Evolutionary conservation across 2,113 vertebrate genomes (phyloP).

Genomic region (Hemicordylus capensis): DNA sequence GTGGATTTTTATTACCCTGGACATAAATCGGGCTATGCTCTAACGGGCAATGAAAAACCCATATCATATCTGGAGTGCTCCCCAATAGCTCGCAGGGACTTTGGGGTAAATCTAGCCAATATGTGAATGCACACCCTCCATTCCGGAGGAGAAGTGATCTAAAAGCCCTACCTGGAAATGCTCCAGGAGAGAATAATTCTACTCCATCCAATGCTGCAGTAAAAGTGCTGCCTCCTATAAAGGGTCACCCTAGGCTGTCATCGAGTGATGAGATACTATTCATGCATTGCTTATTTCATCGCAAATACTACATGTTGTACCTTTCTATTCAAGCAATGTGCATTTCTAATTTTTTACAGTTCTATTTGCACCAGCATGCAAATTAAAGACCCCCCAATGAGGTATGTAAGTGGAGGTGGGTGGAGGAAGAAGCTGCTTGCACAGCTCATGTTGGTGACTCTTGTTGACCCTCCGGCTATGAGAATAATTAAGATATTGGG

Average conservation of each 20-base stretch:
- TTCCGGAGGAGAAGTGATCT: too few relatives aligned
- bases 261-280: neutral
- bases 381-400: conserved; percentile 34
- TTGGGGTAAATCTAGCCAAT: too few relatives aligned
- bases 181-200: too few relatives aligned
- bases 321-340: conserved; percentile 34
- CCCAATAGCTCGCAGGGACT: too few relatives aligned
- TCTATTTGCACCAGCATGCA: conserved; percentile 50
- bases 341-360: conserved; percentile 49
- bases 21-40: too few relatives aligned
- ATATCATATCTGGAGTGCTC: too few relatives aligned
- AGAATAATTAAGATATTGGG: conserved; percentile 25
- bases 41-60: too few relatives aligned
- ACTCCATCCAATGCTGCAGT: neutral
- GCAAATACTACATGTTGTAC: conserved; percentile 36
- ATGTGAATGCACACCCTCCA: too few relatives aligned
- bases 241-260: too few relatives aligned
- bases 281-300: neutral
- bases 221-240: neutral
- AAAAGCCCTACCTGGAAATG: too few relatives aligned
- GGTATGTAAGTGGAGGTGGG: neutral
- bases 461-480: conserved; percentile 36
- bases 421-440: conserved; percentile 42
- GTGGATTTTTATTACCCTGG: too few relatives aligned
- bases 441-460: conserved; percentile 15